phyloP scores from a whole-genome alignment of 92 coral and sea anemone genomes.

The Hydrozoanthus gracilis region DNA sequence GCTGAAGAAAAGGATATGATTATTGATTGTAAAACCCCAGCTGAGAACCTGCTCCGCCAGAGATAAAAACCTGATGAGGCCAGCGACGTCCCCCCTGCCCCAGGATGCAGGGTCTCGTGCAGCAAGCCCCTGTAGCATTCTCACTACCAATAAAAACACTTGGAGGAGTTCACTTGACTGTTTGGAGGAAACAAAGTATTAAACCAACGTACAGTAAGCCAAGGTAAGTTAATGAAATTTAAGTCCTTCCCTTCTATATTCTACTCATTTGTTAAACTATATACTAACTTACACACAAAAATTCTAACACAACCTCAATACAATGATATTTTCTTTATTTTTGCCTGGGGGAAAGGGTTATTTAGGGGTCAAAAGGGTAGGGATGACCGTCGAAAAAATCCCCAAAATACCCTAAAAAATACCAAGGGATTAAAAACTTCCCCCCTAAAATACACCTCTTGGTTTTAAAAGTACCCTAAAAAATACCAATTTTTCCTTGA shows the following conservation, averaged over 20 bases:
- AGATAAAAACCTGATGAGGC: conserved; percentile 78
- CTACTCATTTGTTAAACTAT: too few species aligned
- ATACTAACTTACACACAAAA: too few species aligned
- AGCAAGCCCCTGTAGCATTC: conserved; percentile 71
- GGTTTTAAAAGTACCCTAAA: too few species aligned
- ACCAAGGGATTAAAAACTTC: too few species aligned
- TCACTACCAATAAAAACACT: conserved; percentile 74
- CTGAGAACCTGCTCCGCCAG: conserved; percentile 87
- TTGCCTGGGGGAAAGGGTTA: too few species aligned
- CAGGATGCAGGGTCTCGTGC: conserved; percentile 52
- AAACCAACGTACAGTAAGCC: not conserved
- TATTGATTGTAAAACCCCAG: conserved; percentile 86
- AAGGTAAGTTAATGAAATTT: not conserved
- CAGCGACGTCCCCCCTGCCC: conserved; percentile 68
- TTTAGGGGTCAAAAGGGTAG: too few species aligned
- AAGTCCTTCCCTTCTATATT: not conserved
- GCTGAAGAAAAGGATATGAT: conserved; percentile 84
- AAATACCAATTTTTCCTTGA: too few species aligned
- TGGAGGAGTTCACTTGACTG: conserved; percentile 72
- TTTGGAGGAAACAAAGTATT: not conserved
- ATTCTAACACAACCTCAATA: too few species aligned
- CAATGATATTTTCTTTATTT: too few species aligned
- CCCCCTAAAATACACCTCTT: too few species aligned
- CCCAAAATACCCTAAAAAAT: too few species aligned
- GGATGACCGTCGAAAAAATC: too few species aligned